A percentile compares a stretch with the other conserved stretches of the same genome.
Conservation (phyloP, 2,888 invertebrate genomes). For the Orchesellides sinensis region DNA sequence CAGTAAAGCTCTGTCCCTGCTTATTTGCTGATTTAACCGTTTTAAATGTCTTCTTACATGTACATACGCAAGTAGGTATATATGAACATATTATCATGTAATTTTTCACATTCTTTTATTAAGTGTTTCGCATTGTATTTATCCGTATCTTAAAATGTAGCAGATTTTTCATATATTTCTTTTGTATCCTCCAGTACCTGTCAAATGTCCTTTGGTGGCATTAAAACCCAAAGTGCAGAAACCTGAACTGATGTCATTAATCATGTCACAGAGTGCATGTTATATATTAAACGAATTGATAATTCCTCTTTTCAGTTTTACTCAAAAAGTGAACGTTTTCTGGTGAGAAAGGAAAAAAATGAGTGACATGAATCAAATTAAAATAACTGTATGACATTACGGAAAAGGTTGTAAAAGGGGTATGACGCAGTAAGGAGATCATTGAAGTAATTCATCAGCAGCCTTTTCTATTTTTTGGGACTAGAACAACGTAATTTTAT, state of each 20-base stretch:
- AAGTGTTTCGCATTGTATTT: too few species aligned
- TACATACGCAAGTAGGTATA: too few species aligned
- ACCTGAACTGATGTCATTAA: conserved; percentile 66
- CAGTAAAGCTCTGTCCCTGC: too few species aligned
- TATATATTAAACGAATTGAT: conserved; percentile 72
- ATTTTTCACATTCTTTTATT: too few species aligned
- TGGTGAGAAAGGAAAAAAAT: conserved; percentile 44
- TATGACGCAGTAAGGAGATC: too few species aligned
- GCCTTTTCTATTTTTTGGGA: conserved; percentile 43
- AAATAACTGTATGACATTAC: too few species aligned
- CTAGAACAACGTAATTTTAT: too few species aligned
- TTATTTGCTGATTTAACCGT: too few species aligned
- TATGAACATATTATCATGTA: too few species aligned
- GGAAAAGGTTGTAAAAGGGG: too few species aligned
- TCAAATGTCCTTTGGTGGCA: conserved; percentile 56
- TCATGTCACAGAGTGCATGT: conserved; percentile 71
- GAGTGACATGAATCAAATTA: conserved; percentile 45
- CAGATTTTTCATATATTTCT: conserved; percentile 7
- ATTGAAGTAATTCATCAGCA: conserved; percentile 15
- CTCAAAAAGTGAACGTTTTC: conserved; percentile 6
- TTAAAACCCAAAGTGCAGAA: conserved; percentile 49
- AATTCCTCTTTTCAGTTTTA: conserved; percentile 66
- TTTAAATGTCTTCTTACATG: too few species aligned
- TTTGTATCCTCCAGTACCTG: conserved; percentile 48
- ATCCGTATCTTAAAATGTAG: too few species aligned